Conservation (phyloP, 2,888 invertebrate species). For the Aporophyla nigra region DNA sequence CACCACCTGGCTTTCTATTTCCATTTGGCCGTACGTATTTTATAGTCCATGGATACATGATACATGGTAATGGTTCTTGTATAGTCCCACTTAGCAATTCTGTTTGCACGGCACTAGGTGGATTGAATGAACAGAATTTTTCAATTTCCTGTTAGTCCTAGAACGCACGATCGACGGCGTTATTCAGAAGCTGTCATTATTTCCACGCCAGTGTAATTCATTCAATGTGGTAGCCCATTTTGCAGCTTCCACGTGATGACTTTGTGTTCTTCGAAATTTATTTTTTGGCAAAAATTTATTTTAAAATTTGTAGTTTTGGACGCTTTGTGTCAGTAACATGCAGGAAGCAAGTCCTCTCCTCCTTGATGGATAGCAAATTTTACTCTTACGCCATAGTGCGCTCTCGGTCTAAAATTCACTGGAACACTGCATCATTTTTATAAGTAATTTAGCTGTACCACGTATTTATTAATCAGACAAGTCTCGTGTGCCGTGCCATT, state of each 20-base stretch:
- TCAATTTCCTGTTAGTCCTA: conserved; percentile 66
- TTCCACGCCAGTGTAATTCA: conserved; percentile 34
- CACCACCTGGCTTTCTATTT: conserved; percentile 12
- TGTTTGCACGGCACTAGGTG: conserved; percentile 36
- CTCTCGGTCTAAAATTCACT: neutral
- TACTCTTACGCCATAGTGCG: neutral
- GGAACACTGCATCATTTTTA: conserved; percentile 28
- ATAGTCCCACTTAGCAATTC: conserved; percentile 22
- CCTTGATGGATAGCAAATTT: neutral
- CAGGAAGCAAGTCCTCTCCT: neutral
- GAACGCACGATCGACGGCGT: conserved; percentile 23
- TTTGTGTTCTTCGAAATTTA: conserved; percentile 23
- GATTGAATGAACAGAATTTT: conserved; percentile 66
- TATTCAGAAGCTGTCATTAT: conserved; percentile 37
- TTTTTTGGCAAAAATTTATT: neutral
- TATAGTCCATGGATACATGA: neutral
- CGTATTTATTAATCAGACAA: conserved; percentile 42
- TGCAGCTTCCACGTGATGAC: conserved; percentile 25
- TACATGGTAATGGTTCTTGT: neutral
- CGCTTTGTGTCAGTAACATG: neutral
- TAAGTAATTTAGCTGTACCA: conserved; percentile 26
- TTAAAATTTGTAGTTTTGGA: conserved; percentile 6
- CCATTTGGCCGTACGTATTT: neutral
- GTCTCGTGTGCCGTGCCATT: conserved; percentile 45
- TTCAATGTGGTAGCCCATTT: conserved; percentile 42